Evolutionary conservation across 2,113 vertebrate species (phyloP).

Genomic region (Nycticryphes semicollaris): DNA sequence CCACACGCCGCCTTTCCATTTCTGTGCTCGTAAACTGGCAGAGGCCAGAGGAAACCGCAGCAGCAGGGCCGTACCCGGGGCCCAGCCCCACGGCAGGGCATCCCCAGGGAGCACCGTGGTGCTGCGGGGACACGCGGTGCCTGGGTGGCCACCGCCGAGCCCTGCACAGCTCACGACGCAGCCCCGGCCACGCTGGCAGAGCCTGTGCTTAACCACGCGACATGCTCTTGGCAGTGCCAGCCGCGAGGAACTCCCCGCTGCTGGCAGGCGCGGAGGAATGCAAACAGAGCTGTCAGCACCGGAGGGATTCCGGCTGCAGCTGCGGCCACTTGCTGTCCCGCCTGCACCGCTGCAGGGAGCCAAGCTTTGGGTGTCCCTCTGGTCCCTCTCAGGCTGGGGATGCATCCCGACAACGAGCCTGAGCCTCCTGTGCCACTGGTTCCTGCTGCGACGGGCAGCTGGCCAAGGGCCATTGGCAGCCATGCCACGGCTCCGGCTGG

Average conservation of each 20-base stretch:
- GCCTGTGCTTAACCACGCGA: accelerated
- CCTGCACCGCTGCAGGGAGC: background rate
- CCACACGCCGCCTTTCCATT: background rate
- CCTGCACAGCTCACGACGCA: accelerated
- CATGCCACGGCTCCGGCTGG: background rate
- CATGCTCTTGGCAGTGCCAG: background rate
- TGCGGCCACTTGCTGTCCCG: accelerated
- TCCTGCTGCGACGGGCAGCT: background rate
- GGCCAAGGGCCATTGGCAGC: accelerated
- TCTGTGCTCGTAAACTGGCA: background rate
- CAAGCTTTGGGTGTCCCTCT: background rate
- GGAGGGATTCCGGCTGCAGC: conserved; percentile 8
- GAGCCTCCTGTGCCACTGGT: background rate
- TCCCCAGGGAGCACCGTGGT: accelerated
- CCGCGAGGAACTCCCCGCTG: background rate
- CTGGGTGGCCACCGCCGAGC: background rate
- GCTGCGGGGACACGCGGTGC: background rate
- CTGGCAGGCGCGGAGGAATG: background rate
- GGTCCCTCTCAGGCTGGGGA: background rate
- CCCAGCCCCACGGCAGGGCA: background rate
- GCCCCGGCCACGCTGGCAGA: accelerated
- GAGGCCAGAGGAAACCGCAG: background rate
- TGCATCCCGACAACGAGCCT: background rate
- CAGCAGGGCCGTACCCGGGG: accelerated
- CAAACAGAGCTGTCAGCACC: background rate